Evolutionary conservation across 2,888 invertebrate species (phyloP).

Genomic region (Crioceris asparagi): DNA sequence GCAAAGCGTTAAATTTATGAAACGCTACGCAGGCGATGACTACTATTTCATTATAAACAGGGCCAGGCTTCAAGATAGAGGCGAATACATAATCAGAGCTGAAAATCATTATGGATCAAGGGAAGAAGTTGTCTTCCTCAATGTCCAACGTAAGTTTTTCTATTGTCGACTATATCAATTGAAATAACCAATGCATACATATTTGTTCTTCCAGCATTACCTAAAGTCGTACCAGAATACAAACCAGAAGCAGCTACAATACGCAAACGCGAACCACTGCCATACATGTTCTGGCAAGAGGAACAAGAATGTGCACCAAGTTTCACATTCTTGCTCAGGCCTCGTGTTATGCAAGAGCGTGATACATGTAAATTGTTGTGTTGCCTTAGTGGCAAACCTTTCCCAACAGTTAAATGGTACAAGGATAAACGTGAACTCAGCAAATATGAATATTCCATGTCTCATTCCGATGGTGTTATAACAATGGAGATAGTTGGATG

Average conservation of each 20-base stretch:
- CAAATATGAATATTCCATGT: slow-evolving; percentile 84
- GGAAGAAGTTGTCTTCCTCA: slow-evolving; percentile 93
- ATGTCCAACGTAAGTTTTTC: slow-evolving; percentile 74
- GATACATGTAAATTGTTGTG: slow-evolving; percentile 96
- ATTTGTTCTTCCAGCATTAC: slow-evolving; percentile 48
- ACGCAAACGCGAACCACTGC: slow-evolving; percentile 69
- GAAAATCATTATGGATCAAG: slow-evolving; percentile 94
- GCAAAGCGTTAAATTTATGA: slow-evolving; percentile 99
- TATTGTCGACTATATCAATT: neutral
- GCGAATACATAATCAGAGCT: slow-evolving; percentile 93
- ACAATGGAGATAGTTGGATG: slow-evolving; percentile 95
- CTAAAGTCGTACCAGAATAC: slow-evolving; percentile 58
- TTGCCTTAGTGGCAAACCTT: slow-evolving; percentile 90
- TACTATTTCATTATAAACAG: slow-evolving; percentile 97
- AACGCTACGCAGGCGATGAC: slow-evolving; percentile 90
- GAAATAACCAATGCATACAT: neutral
- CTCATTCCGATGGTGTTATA: slow-evolving; percentile 88
- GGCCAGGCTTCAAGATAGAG: slow-evolving; percentile 88
- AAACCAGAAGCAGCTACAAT: slow-evolving; percentile 59
- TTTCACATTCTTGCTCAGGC: slow-evolving; percentile 97
- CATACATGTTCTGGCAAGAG: slow-evolving; percentile 86
- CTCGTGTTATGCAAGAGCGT: slow-evolving; percentile 93
- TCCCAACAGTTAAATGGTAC: slow-evolving; percentile 85
- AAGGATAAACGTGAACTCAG: slow-evolving; percentile 89
- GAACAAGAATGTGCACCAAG: slow-evolving; percentile 87